Evolutionary conservation across 2,113 vertebrate genomes (phyloP).

Genomic region (Vulpes vulpes): DNA sequence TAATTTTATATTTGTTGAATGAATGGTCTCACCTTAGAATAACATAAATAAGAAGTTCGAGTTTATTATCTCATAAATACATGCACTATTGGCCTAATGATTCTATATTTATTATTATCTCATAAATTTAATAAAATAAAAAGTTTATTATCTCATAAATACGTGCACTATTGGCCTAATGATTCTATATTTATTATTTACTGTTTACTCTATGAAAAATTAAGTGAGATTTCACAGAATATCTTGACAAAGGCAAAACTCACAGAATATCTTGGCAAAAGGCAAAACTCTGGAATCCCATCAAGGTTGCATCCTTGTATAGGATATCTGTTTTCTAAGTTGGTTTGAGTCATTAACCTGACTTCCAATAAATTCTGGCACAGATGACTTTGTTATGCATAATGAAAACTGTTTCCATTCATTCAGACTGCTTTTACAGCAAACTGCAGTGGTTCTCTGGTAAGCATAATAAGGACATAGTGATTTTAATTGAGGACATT

Average conservation of each 20-base stretch:
- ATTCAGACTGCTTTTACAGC: neutral
- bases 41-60: neutral
- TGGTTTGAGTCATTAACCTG: neutral
- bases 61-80: neutral
- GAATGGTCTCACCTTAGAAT: neutral
- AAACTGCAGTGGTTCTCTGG: conserved; percentile 46
- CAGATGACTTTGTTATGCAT: neutral
- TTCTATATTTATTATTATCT: neutral
- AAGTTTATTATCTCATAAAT: neutral
- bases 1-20: neutral
- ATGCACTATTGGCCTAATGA: neutral
- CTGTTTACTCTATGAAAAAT: neutral
- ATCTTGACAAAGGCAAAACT: neutral
- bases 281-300: neutral
- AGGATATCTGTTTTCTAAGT: neutral
- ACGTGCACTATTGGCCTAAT: neutral
- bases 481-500: conserved; percentile 77
- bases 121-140: too few relatives aligned
- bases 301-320: neutral
- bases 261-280: too few relatives aligned
- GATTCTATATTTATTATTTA: neutral
- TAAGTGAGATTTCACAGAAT: neutral
- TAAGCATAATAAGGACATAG: conserved; percentile 65
- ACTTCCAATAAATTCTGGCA: neutral
- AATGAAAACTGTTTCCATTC: neutral